Base-by-base conservation (phyloP, 2,888 invertebrate species). In the Mythimna vitellina region DNA sequence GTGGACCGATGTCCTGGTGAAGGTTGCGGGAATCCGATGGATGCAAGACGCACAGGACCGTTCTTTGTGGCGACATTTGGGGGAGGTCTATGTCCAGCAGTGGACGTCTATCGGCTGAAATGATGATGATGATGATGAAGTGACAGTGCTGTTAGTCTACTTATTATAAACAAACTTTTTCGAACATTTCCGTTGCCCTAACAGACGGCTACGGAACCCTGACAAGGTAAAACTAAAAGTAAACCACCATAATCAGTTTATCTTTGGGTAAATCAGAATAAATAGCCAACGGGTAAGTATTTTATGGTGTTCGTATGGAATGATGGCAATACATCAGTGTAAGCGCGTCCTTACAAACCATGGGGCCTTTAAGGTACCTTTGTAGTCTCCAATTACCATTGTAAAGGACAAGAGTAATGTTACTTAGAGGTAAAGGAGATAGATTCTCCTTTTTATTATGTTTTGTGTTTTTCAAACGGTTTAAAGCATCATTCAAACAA, bases 221-320 rank as follows among this genome's bases (percentile, higher is more conserved):
- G 14, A 49, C 46, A 46, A 56, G 3, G 7, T 49, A 53, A 58
- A 57, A 66, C 49, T 63, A 81, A 76, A 76, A 81, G 70, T 25
- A 77, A 65, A 62, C 56, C 46, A 38, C 60, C 51, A 57, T 42
- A 46, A 46, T 46, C 60, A 76, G 60, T 81, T 70, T 81, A 81
- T 79, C 78, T 69, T 78, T 64, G 60, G 25, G 25, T 17, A 78
- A 79, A 79, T 82, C 65, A 82, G 61, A 57, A 79, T 57, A 82
- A 78, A 79, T 81, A 62, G 79, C 54, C 70, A 56, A 42, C 61
- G 61, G 49, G 54, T 66, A 57, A 82, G 82, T 79, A 68, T 71
- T 65, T 82, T 77, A 82, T 78, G 79, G 82, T 77, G 82, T 82
- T 62, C 67, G 61, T 68, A 82, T 65, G 57, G 68, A 77, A 79